Conservation (phyloP, 1,140 invertebrate genomes). For the Harpegnathos saltator region DNA sequence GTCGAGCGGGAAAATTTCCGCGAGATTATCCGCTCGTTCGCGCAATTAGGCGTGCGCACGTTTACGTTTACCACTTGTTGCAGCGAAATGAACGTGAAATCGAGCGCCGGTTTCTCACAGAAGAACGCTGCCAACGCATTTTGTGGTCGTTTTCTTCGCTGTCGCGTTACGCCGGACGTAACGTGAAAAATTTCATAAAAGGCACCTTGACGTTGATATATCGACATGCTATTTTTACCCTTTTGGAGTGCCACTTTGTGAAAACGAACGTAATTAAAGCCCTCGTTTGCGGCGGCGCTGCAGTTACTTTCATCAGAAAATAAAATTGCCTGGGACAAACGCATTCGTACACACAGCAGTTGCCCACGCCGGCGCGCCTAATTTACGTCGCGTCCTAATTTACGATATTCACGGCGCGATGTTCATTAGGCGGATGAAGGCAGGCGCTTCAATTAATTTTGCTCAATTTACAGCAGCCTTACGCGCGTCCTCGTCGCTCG, state of each 20-base stretch:
- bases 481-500: background rate
- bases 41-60: background rate
- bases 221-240: background rate
- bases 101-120: background rate
- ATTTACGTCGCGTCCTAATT: constrained; percentile 4
- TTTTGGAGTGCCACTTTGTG: background rate
- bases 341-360: background rate
- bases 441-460: background rate
- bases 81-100: background rate
- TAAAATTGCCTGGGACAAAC: background rate
- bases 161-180: background rate
- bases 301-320: background rate
- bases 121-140: background rate
- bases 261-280: background rate
- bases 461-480: background rate
- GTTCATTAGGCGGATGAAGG: constrained; percentile 11
- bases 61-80: background rate
- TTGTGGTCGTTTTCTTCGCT: background rate
- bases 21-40: background rate
- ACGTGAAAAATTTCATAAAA: background rate
- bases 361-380: background rate
- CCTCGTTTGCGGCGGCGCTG: background rate
- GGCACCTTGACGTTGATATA: background rate
- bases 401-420: background rate
- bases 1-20: background rate